Conservation (phyloP, 1,140 invertebrate genomes). For the Drosophila lacertosa region DNA sequence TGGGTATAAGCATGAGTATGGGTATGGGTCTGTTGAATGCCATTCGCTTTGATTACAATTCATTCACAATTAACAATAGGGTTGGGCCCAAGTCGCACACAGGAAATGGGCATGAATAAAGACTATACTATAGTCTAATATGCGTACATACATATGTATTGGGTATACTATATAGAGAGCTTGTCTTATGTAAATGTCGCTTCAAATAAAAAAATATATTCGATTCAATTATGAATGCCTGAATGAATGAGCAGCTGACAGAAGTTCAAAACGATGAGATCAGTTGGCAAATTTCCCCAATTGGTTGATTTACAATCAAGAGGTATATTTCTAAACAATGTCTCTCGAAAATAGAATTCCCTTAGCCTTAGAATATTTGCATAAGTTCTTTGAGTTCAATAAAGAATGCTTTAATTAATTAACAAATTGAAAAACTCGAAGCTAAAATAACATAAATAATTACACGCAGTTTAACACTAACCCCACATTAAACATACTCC, state of each 20-base stretch:
- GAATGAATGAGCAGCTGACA: no score
- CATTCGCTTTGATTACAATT: constrained; percentile 22
- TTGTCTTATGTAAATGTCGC: constrained; percentile 12
- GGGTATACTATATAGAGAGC: neutral
- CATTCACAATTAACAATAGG: constrained; percentile 48
- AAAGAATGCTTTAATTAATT: no score
- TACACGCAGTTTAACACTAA: constrained; percentile 37
- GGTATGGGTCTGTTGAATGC: constrained; percentile 19
- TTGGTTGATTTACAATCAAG: neutral
- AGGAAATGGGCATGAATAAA: constrained; percentile 42
- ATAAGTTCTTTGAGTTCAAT: no score
- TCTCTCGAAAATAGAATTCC: neutral
- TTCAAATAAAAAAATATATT: constrained; percentile 8
- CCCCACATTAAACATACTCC: neutral
- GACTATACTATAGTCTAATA: neutral
- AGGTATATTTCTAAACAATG: neutral
- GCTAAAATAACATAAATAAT: constrained; percentile 12
- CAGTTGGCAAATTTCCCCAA: constrained; percentile 19
- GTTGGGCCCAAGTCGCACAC: constrained; percentile 20
- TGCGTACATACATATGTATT: neutral
- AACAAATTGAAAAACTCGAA: neutral
- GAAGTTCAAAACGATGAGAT: constrained; percentile 28
- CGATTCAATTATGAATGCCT: constrained; percentile 35
- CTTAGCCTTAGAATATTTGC: no score
- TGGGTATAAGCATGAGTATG: no score